A percentile compares a stretch with the other conserved stretches of the same genome.
These are phyloP conservation scores for Mormyrus iriodes DNA, from an alignment of 2,113 vertebrate genomes.

Conservation along the genomic window DNA sequence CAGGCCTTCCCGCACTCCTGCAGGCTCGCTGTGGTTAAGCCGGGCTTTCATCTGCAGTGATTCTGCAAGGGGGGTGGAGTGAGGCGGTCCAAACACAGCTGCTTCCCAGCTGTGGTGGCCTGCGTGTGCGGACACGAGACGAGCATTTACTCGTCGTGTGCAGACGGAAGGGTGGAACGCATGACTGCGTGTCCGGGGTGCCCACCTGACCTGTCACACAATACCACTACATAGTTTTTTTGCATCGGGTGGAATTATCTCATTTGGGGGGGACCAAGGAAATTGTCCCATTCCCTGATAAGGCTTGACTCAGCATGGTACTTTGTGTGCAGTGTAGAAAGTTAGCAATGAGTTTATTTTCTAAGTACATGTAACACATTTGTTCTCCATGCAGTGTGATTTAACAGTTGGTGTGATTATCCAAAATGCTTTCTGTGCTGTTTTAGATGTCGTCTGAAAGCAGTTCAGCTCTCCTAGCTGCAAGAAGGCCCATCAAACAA, in stretches of 20 bases:
- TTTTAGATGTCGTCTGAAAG: neutral
- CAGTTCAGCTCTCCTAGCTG: neutral
- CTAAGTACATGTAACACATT: neutral
- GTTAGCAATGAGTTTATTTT: neutral
- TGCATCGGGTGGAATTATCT: neutral
- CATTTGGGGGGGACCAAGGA: neutral
- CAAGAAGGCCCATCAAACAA: neutral
- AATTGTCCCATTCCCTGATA: neutral
- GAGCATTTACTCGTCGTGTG: neutral
- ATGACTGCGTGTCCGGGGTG: neutral
- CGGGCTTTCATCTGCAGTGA: slow-evolving; percentile 42
- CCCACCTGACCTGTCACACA: neutral
- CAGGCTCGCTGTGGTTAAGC: neutral
- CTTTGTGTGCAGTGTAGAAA: neutral
- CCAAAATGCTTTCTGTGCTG: neutral
- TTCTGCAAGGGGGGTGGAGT: slow-evolving; percentile 28
- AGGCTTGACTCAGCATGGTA: neutral
- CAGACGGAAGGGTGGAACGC: neutral
- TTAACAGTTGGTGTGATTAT: neutral
- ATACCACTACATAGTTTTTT: neutral
- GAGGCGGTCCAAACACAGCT: slow-evolving; percentile 61
- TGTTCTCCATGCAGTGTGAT: neutral
- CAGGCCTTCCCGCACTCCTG: neutral
- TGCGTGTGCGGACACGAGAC: slow-evolving; percentile 59
- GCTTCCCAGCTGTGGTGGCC: slow-evolving; percentile 51